These are phyloP conservation scores for Peromyscus aztecus DNA, from an alignment of 2,797 vertebrate genomes.

Conservation along the genomic window DNA sequence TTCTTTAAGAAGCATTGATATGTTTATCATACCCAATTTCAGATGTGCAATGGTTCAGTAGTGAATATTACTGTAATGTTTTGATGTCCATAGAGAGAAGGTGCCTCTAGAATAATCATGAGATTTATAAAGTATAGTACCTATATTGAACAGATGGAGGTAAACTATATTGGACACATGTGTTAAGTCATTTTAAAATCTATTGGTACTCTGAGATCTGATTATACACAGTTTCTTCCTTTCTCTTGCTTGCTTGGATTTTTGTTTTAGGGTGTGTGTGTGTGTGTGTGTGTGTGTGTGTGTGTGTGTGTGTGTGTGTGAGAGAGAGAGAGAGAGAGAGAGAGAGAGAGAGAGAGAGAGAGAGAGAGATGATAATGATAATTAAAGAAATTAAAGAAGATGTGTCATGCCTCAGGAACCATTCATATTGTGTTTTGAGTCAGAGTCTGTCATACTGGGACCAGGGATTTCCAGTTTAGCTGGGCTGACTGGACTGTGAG, in stretches of 20 bases:
- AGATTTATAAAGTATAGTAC: neutral
- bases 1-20: neutral
- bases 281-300: neutral
- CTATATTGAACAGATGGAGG: neutral
- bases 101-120: neutral
- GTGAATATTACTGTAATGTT: neutral
- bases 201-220: neutral
- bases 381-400: neutral
- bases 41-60: neutral
- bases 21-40: neutral
- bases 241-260: neutral
- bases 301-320: neutral
- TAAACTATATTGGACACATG: neutral
- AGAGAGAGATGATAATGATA: neutral
- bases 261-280: neutral
- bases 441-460: neutral
- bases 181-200: neutral
- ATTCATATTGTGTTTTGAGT: neutral
- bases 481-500: neutral
- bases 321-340: neutral
- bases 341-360: too few species aligned
- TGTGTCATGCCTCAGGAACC: neutral
- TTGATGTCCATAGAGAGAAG: neutral
- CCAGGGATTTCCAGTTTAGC: neutral
- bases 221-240: neutral